Conservation (phyloP, 2,888 invertebrate species). For the Griposia aprilina region DNA sequence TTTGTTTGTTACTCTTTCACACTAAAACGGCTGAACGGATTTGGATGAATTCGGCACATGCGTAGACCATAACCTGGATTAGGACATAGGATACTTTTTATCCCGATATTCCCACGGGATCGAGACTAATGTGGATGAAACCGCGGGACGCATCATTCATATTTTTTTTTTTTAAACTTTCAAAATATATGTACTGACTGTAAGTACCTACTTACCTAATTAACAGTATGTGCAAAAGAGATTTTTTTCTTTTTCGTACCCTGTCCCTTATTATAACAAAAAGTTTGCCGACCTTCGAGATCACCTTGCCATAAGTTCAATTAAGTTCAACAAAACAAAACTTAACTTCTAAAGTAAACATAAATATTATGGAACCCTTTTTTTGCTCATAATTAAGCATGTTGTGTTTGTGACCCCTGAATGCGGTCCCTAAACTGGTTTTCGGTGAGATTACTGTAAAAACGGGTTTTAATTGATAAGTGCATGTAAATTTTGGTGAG, state of each 20-base stretch:
- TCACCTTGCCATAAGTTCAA: conserved; percentile 55
- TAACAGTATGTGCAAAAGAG: background rate
- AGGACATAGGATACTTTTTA: no score
- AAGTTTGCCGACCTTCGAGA: background rate
- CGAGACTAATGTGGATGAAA: no score
- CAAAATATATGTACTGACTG: no score
- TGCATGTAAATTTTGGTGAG: background rate
- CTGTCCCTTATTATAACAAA: background rate
- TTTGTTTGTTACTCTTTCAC: no score
- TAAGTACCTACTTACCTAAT: background rate
- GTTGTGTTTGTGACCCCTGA: conserved; percentile 9
- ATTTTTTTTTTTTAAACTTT: no score
- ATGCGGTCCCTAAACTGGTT: conserved; percentile 23
- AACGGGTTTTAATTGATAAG: conserved; percentile 21
- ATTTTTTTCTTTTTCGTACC: background rate
- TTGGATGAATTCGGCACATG: no score
- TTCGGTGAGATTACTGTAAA: conserved; percentile 29
- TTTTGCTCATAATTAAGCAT: conserved; percentile 23
- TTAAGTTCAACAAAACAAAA: conserved; percentile 31
- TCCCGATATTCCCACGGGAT: no score
- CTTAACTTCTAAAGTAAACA: conserved; percentile 27
- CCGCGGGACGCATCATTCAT: no score
- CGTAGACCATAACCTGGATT: no score
- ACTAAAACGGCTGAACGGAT: no score
- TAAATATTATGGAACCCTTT: conserved; percentile 23